These are phyloP conservation scores for Bucorvus abyssinicus DNA, from an alignment of 2,797 vertebrate genomes.

Conservation along the genomic window DNA sequence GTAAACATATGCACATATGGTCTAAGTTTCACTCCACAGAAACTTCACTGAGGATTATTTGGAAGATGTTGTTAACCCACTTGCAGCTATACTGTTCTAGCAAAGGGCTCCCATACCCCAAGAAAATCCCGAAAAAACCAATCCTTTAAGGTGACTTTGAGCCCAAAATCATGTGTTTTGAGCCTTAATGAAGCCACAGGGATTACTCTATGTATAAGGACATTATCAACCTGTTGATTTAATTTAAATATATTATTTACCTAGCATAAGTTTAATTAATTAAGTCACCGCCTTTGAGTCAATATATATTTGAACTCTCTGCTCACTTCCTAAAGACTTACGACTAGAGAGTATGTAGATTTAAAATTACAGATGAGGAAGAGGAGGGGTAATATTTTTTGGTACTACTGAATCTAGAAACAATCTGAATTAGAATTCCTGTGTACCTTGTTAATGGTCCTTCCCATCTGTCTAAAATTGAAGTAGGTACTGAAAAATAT, in stretches of 20 bases:
- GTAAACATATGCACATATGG: not conserved
- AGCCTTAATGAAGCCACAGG: not conserved
- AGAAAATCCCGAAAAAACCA: fast-evolving
- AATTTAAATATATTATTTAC: not conserved
- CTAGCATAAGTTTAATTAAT: not conserved
- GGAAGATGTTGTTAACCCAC: not conserved
- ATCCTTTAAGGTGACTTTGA: not conserved
- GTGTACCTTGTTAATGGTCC: not conserved
- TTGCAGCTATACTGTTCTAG: not conserved
- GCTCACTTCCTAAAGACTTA: not conserved
- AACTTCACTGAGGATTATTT: not conserved
- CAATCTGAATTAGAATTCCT: not conserved
- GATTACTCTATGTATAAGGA: not conserved
- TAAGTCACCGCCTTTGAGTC: not conserved
- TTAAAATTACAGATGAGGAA: not conserved
- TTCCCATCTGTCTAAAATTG: not conserved
- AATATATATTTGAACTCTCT: not conserved
- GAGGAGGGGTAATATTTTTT: not conserved
- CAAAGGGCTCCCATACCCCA: not conserved
- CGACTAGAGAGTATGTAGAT: not conserved
- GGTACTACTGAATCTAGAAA: not conserved
- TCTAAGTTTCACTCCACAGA: not conserved
- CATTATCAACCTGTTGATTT: not conserved
- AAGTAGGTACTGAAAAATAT: not conserved
- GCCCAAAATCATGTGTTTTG: not conserved